Evolutionary conservation across 2,888 invertebrate species (phyloP), one percentile per base, ranked within the genome.

Genomic region (Dexiosoma caninum): DNA sequence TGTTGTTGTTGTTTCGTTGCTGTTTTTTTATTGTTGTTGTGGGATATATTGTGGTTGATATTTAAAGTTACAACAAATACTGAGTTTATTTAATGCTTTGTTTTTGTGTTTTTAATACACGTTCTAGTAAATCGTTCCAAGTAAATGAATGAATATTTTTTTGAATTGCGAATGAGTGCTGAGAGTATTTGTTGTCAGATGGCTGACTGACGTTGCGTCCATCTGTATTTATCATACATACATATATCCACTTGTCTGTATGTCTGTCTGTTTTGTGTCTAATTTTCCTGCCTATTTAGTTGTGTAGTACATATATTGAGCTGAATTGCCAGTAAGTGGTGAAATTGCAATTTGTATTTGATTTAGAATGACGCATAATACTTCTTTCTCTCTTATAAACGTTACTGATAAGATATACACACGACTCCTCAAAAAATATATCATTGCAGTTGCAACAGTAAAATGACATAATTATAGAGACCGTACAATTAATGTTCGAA

Each of bases 291-390:
- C 42, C 40, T 60, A 37, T 57, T 57, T 44, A 40, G 37, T 53
- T 53, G 37, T 67, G 40, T 30, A 40, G 37, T 27, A 19, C 6
- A 53, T 67, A 19, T 9, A 53, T 67, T 67, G 53, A 23, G 49
- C 42, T 53, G 42, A 60, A 32, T 62, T 62, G 46, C 30, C 21
- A 60, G 44, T 14, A 53, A 44, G 35, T 81, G 81, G 71, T 81
- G 77, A 81, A 72, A 77, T 76, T 80, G 80, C 80, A 80, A 71
- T 80, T 76, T 80, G 80, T 80, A 79, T 78, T 78, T 78, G 78
- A 74, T 69, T 74, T 74, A 51, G 69, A 71, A 80, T 80, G 79
- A 80, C 79, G 79, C 79, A 80, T 75, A 69, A 72, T 69, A 53
- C 53, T 69, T 27, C 42, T 69, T 69, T 57, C 64, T 69, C 60